These are phyloP conservation scores for Plebejus melissa DNA, from an alignment of 2,888 invertebrate species.

Conservation along the genomic window DNA sequence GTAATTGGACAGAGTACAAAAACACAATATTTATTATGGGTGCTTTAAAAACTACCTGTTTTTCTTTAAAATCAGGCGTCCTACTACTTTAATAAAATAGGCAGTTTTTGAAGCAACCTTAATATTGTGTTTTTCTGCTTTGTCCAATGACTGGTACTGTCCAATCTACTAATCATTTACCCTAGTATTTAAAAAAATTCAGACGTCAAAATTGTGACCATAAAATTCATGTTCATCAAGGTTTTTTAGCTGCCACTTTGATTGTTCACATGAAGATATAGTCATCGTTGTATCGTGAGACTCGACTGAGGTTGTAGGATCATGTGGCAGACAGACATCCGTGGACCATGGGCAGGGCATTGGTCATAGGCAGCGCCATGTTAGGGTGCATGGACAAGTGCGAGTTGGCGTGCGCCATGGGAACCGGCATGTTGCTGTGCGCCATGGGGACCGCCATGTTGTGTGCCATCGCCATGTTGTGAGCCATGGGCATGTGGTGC, in stretches of 20 bases:
- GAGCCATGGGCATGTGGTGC: slow-evolving; percentile 14
- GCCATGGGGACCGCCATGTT: slow-evolving; percentile 17
- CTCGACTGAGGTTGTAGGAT: not conserved
- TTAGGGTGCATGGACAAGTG: slow-evolving; percentile 11
- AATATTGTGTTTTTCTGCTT: too few relatives aligned
- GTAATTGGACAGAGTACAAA: too few relatives aligned
- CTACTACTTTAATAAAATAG: too few relatives aligned
- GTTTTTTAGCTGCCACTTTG: not conserved
- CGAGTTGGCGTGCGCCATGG: not conserved
- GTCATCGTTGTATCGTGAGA: slow-evolving; percentile 13
- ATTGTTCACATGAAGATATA: not conserved
- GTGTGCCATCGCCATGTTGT: slow-evolving; percentile 20
- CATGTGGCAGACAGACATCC: slow-evolving; percentile 17
- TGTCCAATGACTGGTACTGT: too few relatives aligned
- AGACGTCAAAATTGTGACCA: too few relatives aligned
- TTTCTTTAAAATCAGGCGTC: too few relatives aligned
- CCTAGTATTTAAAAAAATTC: too few relatives aligned
- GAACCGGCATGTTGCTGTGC: slow-evolving; percentile 13
- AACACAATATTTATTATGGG: too few relatives aligned
- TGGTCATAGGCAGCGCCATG: not conserved
- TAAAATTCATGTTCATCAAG: too few relatives aligned
- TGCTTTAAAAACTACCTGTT: too few relatives aligned
- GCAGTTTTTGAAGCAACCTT: too few relatives aligned
- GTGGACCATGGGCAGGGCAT: slow-evolving; percentile 18
- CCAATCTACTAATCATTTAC: too few relatives aligned